Evolutionary conservation across 1,140 invertebrate genomes (phyloP).

Genomic region (Coelopa frigida): DNA sequence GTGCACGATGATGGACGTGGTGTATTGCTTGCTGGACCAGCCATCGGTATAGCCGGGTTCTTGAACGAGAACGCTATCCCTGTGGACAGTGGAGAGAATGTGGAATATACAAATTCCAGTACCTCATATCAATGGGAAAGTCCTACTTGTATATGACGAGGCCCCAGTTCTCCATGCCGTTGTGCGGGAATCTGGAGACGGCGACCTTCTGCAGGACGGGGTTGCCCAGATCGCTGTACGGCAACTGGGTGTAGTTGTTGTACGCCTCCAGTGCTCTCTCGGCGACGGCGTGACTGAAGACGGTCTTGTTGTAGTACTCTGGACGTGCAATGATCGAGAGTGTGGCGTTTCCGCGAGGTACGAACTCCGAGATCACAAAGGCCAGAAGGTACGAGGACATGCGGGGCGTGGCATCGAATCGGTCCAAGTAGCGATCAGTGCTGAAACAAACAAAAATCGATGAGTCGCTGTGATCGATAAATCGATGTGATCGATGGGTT

Average conservation of each 20-base stretch:
- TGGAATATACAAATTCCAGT: constrained; percentile 37
- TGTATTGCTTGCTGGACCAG: constrained; percentile 42
- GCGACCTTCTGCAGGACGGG: constrained; percentile 59
- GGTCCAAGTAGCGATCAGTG: constrained; percentile 21
- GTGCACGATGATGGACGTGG: constrained; percentile 47
- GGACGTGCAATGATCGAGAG: constrained; percentile 57
- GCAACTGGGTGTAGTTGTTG: constrained; percentile 45
- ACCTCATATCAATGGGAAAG: constrained; percentile 37
- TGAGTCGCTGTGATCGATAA: no score
- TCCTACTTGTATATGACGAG: constrained; percentile 56
- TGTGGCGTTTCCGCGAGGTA: constrained; percentile 28
- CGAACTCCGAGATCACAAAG: constrained; percentile 65
- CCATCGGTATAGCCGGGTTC: constrained; percentile 26
- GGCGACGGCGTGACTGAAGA: constrained; percentile 49
- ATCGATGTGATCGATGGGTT: no score
- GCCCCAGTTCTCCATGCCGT: constrained; percentile 83
- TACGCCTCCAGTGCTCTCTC: constrained; percentile 47
- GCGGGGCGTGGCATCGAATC: constrained; percentile 49
- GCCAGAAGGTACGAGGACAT: constrained; percentile 74
- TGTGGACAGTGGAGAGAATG: no score
- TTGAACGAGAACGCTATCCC: constrained; percentile 24
- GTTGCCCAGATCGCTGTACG: constrained; percentile 40
- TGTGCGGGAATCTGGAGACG: constrained; percentile 66
- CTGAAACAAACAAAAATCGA: no score
- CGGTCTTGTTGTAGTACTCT: constrained; percentile 54